phyloP scores from a whole-genome alignment of 2,797 vertebrate species.

The Rhinatrema bivittatum region DNA sequence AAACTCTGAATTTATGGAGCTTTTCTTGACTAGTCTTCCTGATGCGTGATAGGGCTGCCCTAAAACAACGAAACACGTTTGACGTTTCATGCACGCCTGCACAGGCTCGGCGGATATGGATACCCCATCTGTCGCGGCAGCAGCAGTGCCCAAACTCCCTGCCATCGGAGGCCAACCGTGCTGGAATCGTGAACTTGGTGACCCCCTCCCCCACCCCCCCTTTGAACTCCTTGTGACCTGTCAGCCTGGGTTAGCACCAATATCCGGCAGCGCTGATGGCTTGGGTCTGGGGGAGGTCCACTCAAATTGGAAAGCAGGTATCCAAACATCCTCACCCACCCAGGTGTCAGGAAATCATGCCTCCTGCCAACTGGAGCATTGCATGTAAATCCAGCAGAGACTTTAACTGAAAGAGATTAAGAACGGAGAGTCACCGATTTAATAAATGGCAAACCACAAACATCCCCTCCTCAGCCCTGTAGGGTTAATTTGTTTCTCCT shows the following conservation, averaged over 20 bases:
- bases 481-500: too few relatives aligned
- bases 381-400: slow-evolving; percentile 8
- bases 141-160: background rate
- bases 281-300: background rate
- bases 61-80: slow-evolving; percentile 57
- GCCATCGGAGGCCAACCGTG: slow-evolving; percentile 5
- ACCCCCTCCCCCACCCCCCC: slow-evolving; percentile 13
- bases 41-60: slow-evolving; percentile 45
- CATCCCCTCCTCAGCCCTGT: too few relatives aligned
- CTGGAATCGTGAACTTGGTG: slow-evolving; percentile 41
- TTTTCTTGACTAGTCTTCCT: slow-evolving; percentile 24
- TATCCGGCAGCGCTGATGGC: slow-evolving; percentile 34
- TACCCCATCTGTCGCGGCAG: slow-evolving; percentile 20
- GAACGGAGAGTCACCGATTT: slow-evolving; percentile 29
- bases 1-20: slow-evolving; percentile 46
- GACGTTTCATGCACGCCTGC: slow-evolving; percentile 27
- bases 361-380: slow-evolving; percentile 21
- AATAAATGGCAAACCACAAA: too few relatives aligned
- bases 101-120: slow-evolving; percentile 17
- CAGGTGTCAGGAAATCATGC: slow-evolving; percentile 9
- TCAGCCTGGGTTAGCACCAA: slow-evolving; percentile 34
- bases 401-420: slow-evolving; percentile 24
- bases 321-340: slow-evolving; percentile 5
- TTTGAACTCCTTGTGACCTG: slow-evolving; percentile 18
- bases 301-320: slow-evolving; percentile 13